These are phyloP conservation scores for Charaxes varanes DNA, from an alignment of 1,140 invertebrate genomes.

Conservation along the genomic window DNA sequence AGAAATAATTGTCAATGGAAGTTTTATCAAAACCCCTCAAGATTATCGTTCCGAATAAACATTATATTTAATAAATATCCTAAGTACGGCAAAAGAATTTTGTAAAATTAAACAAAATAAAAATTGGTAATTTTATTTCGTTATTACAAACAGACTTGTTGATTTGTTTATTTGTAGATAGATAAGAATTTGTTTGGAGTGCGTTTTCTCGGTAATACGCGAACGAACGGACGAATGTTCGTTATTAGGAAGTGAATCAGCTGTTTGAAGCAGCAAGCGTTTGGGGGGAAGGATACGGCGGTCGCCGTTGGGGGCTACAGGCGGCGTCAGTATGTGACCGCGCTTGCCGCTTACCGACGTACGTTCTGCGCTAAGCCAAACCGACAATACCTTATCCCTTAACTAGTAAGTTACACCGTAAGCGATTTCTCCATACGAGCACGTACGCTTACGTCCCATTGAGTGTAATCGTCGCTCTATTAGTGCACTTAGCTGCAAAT, in stretches of 20 bases:
- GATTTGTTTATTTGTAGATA: background rate
- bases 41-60: too few relatives aligned
- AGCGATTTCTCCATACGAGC: constrained; percentile 13
- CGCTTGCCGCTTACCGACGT: constrained; percentile 30
- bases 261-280: constrained; percentile 38
- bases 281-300: constrained; percentile 35
- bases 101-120: too few relatives aligned
- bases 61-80: too few relatives aligned
- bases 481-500: background rate
- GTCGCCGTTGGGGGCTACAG: constrained; percentile 28
- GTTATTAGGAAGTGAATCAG: constrained; percentile 54
- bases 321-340: constrained; percentile 43
- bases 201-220: too few relatives aligned
- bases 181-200: too few relatives aligned
- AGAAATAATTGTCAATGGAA: too few relatives aligned
- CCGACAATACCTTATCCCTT: constrained; percentile 23
- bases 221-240: too few relatives aligned
- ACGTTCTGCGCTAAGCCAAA: constrained; percentile 21
- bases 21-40: too few relatives aligned
- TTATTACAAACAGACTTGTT: too few relatives aligned
- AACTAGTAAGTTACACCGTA: too few relatives aligned
- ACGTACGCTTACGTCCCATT: background rate
- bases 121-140: too few relatives aligned
- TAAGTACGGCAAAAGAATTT: too few relatives aligned
- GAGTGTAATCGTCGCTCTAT: background rate